phyloP scores from a whole-genome alignment of 2,888 invertebrate genomes.

The Pachycephus smyrnensis region DNA sequence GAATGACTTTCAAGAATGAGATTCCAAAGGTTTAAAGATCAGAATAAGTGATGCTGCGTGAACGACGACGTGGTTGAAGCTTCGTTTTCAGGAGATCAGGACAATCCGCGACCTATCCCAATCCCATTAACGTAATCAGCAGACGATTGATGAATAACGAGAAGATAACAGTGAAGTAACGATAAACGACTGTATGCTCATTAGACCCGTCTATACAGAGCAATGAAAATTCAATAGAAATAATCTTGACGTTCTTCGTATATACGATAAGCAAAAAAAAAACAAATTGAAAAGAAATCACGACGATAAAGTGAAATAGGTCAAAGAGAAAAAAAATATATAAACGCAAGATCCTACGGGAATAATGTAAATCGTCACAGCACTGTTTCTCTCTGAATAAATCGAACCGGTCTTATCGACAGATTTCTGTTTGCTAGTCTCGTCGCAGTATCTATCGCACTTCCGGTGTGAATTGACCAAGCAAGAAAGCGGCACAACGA shows the following conservation, averaged over 20 bases:
- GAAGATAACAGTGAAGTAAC: neutral
- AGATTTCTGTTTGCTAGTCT: constrained; percentile 10
- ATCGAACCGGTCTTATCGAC: constrained; percentile 21
- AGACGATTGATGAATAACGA: neutral
- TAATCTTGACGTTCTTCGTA: neutral
- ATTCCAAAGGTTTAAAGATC: neutral
- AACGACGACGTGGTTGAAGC: neutral
- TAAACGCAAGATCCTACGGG: neutral
- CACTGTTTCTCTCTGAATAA: constrained; percentile 18
- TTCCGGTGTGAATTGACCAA: neutral
- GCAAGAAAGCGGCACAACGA: neutral
- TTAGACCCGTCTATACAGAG: neutral
- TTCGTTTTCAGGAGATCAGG: neutral
- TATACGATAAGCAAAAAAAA: neutral
- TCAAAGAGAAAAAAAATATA: too few species aligned
- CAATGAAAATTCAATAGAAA: neutral
- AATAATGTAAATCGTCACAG: neutral
- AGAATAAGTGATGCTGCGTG: neutral
- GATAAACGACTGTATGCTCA: neutral
- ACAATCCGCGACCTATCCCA: constrained; percentile 17
- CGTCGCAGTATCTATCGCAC: constrained; percentile 4
- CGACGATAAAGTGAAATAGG: too few species aligned
- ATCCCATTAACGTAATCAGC: constrained; percentile 5
- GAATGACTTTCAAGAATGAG: neutral
- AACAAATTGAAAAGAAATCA: too few species aligned